Percentiles rank a stretch among this genome's conserved stretches.
phyloP scores from a whole-genome alignment of 2,888 invertebrate genomes.

The Cheilosia pagana region DNA sequence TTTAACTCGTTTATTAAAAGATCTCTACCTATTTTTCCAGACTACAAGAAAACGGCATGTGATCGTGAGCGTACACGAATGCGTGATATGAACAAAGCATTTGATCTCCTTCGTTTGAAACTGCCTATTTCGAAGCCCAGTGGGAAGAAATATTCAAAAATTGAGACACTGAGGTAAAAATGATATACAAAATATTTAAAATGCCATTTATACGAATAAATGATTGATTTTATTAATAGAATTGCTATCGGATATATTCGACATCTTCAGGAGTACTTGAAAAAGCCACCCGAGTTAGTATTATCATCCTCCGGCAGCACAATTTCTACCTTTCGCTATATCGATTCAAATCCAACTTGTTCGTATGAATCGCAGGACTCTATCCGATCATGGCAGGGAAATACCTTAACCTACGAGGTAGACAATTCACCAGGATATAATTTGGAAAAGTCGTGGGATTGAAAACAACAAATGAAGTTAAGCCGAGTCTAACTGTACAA shows the following conservation, averaged over 20 bases:
- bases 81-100: constrained; percentile 94
- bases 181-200: neutral
- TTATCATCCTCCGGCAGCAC: constrained; percentile 21
- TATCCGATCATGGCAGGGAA: constrained; percentile 50
- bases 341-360: constrained; percentile 47
- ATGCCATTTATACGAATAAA: constrained; percentile 1
- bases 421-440: constrained; percentile 57
- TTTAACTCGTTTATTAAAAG: neutral
- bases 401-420: constrained; percentile 23
- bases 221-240: constrained; percentile 81
- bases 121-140: constrained; percentile 91
- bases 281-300: constrained; percentile 52
- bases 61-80: constrained; percentile 92
- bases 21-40: constrained; percentile 82
- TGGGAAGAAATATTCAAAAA: constrained; percentile 93
- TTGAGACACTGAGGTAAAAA: constrained; percentile 90
- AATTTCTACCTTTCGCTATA: constrained; percentile 15
- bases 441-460: constrained; percentile 66
- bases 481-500: too few species aligned
- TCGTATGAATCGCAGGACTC: constrained; percentile 58
- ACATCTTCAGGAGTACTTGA: constrained; percentile 85
- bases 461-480: neutral
- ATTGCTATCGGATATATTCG: constrained; percentile 91
- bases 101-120: constrained; percentile 89
- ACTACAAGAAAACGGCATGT: constrained; percentile 93